Evolutionary conservation across 2,888 invertebrate genomes (phyloP), one percentile per base, ranked within the genome.

Genomic region (Neoitamus cyanurus): DNA sequence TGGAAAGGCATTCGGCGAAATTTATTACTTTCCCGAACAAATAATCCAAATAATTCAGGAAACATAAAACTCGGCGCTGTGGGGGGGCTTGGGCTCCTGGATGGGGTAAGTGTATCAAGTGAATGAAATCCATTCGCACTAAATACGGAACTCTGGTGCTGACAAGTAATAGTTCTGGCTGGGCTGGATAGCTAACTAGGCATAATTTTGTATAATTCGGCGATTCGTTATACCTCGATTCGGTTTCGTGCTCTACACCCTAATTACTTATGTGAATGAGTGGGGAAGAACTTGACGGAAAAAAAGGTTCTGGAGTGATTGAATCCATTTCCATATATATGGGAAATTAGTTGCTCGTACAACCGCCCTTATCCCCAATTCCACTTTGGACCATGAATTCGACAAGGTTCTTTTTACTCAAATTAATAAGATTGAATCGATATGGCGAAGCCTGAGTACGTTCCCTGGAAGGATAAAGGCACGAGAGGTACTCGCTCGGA

Each of bases 301-400:
- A 70, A 70, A 70, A 70, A 30, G 70, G 28, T 70, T 30, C 70
- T 31, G 31, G 70, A 70, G 31, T 70, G 30, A 70, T 70, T 70
- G 70, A 70, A 70, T 70, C 31, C 70, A 70, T 70, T 70, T 70
- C 31, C 70, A 70, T 70, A 70, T 70, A 70, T 70, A 70, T 70
- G 70, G 70, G 31, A 70, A 70, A 70, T 70, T 70, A 70, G 58
- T 58, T 58, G 58, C 58, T 58, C 58, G 58, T 58, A 58, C 25
- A 58, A 28, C 70, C 70, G 25, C 31, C 31, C 70, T 31, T 30
- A 70, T 70, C 15, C 30, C 70, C n/a, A 70, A 70, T 70, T 70
- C 70, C 70, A 70, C 30, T n/a, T 70, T 30, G 70, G 70, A 31
- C 70, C 70, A 70, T 30, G 70, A 70, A 70, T 70, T 30, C 30